Percentiles rank a stretch among this genome's conserved stretches.
These are phyloP conservation scores for Scaptomyza tumidula DNA, from an alignment of 2,888 invertebrate species.

Conservation along the genomic window DNA sequence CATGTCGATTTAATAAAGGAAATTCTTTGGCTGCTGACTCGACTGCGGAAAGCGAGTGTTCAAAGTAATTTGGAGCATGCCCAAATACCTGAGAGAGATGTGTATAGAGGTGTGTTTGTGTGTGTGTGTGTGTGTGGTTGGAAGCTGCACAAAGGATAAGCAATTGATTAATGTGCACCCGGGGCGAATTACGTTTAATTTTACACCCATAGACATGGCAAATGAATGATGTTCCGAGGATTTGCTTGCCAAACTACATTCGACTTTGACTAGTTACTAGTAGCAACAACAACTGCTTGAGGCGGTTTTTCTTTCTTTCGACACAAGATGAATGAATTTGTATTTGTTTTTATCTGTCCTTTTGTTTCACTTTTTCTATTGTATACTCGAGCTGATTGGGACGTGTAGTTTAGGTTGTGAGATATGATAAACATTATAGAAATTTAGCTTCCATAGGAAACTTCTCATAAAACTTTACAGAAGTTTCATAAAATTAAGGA, in stretches of 20 bases:
- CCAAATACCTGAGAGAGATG: slow-evolving; percentile 70
- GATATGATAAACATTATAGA: too few relatives aligned
- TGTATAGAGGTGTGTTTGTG: not conserved
- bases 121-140: not conserved
- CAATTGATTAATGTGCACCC: slow-evolving; percentile 79
- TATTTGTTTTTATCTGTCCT: slow-evolving; percentile 10
- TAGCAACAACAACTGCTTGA: slow-evolving; percentile 11
- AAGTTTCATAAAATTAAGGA: too few relatives aligned
- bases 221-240: slow-evolving; percentile 61
- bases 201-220: slow-evolving; percentile 58
- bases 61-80: slow-evolving; percentile 80
- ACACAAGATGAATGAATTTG: slow-evolving; percentile 48
- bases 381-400: slow-evolving; percentile 2
- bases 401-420: not conserved
- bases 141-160: slow-evolving; percentile 65
- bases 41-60: slow-evolving; percentile 63
- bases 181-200: slow-evolving; percentile 79
- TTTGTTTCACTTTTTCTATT: slow-evolving; percentile 3
- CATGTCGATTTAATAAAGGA: slow-evolving; percentile 79
- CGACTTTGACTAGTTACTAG: slow-evolving; percentile 34
- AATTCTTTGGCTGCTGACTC: slow-evolving; percentile 58
- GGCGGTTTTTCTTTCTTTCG: not conserved
- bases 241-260: slow-evolving; percentile 33
- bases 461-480: too few relatives aligned
- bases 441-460: too few relatives aligned